A percentile compares a stretch with the other conserved stretches of the same genome.
Evolutionary conservation across 1,140 invertebrate species (phyloP).

Genomic region (Monochamus saltuarius): DNA sequence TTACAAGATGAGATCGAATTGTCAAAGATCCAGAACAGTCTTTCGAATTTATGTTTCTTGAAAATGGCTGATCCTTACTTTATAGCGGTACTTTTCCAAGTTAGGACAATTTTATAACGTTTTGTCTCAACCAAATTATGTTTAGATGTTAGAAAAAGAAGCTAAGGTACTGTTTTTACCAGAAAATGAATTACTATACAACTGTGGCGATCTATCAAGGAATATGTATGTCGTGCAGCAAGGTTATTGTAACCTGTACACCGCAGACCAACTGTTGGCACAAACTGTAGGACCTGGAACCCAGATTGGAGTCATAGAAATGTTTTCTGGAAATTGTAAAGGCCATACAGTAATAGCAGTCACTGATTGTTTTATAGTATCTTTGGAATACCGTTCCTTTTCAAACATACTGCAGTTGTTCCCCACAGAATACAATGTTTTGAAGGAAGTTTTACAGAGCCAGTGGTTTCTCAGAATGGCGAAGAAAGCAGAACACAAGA

Average conservation of each 20-base stretch:
- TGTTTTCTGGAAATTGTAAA: slow-evolving; percentile 15
- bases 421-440: slow-evolving; percentile 5
- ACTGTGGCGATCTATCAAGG: slow-evolving; percentile 51
- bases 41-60: slow-evolving; percentile 3
- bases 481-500: too few species aligned
- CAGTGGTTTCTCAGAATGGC: too few species aligned
- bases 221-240: slow-evolving; percentile 54
- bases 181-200: slow-evolving; percentile 54
- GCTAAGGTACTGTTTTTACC: slow-evolving; percentile 53
- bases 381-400: slow-evolving; percentile 3
- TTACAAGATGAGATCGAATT: too few species aligned
- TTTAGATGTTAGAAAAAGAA: slow-evolving; percentile 35
- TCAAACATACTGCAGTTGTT: slow-evolving; percentile 4
- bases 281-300: slow-evolving; percentile 11
- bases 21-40: not conserved
- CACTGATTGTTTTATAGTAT: slow-evolving; percentile 15
- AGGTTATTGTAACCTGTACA: slow-evolving; percentile 47
- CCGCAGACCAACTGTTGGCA: not conserved
- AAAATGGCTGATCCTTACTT: slow-evolving; percentile 15
- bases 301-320: slow-evolving; percentile 15
- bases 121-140: not conserved
- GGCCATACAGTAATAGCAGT: slow-evolving; percentile 8
- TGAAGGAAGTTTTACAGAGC: slow-evolving; percentile 2
- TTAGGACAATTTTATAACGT: not conserved
- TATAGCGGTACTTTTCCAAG: not conserved